These are phyloP conservation scores for Dinomys branickii DNA, from an alignment of 2,113 vertebrate genomes.

Conservation along the genomic window DNA sequence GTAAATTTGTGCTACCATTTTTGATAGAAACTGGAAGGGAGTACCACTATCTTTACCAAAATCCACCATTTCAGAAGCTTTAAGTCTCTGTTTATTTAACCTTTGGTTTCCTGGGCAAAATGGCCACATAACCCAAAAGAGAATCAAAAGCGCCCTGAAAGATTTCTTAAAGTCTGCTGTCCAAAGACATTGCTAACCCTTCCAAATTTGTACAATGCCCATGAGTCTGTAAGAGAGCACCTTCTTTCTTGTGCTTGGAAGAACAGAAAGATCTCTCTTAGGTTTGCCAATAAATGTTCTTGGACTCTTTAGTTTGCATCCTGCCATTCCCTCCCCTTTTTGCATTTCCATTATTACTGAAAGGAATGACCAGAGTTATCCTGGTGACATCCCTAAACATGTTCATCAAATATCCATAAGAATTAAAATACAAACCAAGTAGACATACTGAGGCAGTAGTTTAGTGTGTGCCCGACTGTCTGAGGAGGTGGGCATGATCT, in stretches of 20 bases:
- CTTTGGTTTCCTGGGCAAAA: neutral
- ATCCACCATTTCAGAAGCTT: neutral
- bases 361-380: neutral
- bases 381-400: neutral
- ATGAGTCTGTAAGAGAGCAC: neutral
- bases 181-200: neutral
- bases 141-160: neutral
- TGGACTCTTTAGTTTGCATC: neutral
- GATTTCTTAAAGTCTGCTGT: neutral
- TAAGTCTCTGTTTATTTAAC: neutral
- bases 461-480: neutral
- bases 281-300: neutral
- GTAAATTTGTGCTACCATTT: neutral
- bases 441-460: neutral
- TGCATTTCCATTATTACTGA: neutral
- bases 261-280: neutral
- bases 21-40: neutral
- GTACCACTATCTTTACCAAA: neutral
- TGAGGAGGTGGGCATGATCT: neutral
- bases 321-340: neutral
- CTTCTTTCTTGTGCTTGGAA: neutral
- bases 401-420: conserved; percentile 28
- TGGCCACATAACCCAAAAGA: neutral
- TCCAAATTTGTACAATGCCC: neutral
- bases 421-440: neutral